phyloP scores from a whole-genome alignment of 1,140 invertebrate species.

The Oscheius sp. region DNA sequence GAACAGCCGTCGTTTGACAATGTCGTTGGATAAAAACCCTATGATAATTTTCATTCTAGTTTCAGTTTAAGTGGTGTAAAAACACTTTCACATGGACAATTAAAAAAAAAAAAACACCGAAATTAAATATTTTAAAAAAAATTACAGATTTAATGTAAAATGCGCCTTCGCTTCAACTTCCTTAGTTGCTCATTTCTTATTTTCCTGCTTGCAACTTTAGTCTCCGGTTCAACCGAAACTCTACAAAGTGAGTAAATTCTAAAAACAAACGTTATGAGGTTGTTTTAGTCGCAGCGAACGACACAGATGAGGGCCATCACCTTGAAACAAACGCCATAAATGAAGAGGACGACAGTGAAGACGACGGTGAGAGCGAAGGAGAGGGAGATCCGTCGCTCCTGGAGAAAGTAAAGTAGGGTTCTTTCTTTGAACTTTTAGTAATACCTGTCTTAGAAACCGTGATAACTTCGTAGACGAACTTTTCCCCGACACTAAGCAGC shows the following conservation, averaged over 20 bases:
- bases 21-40: background rate
- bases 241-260: background rate
- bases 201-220: background rate
- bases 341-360: constrained; percentile 6
- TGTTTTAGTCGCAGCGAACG: background rate
- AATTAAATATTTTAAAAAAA: no score
- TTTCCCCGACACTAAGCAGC: background rate
- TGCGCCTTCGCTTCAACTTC: no score
- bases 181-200: no score
- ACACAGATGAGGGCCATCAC: background rate
- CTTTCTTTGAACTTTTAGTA: background rate
- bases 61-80: no score
- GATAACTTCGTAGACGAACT: constrained; percentile 9
- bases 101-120: no score
- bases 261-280: background rate
- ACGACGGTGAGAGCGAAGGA: constrained; percentile 13
- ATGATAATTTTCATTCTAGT: no score
- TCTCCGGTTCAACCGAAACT: background rate
- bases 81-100: no score
- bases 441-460: background rate
- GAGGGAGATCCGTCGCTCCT: constrained; percentile 3
- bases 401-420: background rate
- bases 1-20: background rate
- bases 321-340: background rate
- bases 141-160: no score